Evolutionary conservation across 2,888 invertebrate species (phyloP).

Genomic region (Stegophylla sp.): DNA sequence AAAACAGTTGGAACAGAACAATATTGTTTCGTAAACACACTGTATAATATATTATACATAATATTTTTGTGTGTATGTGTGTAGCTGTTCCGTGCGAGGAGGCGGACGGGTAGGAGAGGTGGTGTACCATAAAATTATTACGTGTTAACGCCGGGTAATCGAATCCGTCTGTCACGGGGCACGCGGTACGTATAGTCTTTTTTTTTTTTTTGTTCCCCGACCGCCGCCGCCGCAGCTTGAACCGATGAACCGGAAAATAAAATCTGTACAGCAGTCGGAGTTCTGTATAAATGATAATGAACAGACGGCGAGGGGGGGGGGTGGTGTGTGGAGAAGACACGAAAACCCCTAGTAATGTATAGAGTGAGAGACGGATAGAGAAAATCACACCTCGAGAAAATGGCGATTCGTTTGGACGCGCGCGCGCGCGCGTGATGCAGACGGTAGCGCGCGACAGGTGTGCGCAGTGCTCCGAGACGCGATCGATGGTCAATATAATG

Average conservation of each 20-base stretch:
- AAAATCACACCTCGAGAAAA: background rate
- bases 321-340: too few relatives aligned
- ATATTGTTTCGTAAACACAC: too few relatives aligned
- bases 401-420: background rate
- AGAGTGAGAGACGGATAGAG: background rate
- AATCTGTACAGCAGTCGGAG: constrained; percentile 9
- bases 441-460: background rate
- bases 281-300: background rate
- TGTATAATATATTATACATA: background rate
- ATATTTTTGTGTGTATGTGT: background rate
- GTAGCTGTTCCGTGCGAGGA: background rate
- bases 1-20: too few relatives aligned
- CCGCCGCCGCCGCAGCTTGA: background rate
- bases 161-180: background rate
- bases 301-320: background rate
- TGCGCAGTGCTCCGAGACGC: background rate
- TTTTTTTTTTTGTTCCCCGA: background rate
- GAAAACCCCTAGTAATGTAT: too few relatives aligned
- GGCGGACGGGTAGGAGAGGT: too few relatives aligned
- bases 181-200: too few relatives aligned
- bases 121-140: too few relatives aligned
- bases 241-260: constrained; percentile 52
- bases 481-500: background rate
- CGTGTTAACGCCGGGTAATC: constrained; percentile 17
- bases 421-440: background rate